Percentiles rank a stretch among this genome's conserved stretches.
Evolutionary conservation across 2,113 vertebrate genomes (phyloP).

Genomic region (Mugil cephalus): DNA sequence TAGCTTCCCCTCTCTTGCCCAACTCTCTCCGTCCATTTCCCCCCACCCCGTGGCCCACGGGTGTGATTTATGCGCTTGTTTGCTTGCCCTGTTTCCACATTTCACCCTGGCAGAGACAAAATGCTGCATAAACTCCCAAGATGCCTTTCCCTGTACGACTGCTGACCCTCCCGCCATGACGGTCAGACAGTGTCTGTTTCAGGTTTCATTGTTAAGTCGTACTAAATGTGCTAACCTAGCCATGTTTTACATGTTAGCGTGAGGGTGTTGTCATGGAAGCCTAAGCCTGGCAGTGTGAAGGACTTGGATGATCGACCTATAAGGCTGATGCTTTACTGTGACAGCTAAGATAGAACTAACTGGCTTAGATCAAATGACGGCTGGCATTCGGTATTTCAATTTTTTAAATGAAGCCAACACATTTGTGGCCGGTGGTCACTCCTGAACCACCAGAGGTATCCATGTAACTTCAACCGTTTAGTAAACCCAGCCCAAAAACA

Average conservation of each 20-base stretch:
- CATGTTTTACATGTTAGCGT: constrained; percentile 19
- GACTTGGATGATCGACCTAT: constrained; percentile 17
- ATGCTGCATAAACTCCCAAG: constrained; percentile 8
- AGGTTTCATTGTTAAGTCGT: constrained; percentile 19
- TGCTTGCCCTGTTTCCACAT: constrained; percentile 50
- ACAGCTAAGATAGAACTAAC: constrained; percentile 12
- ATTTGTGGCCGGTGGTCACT: constrained; percentile 15
- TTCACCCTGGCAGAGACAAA: constrained; percentile 36
- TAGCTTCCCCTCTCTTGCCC: constrained; percentile 17
- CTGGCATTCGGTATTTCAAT: neutral
- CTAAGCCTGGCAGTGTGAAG: constrained; percentile 15
- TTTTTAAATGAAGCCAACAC: constrained; percentile 16
- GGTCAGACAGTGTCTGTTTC: constrained; percentile 15
- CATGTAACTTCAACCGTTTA: constrained; percentile 15
- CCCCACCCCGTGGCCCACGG: constrained; percentile 28
- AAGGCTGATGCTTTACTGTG: constrained; percentile 15
- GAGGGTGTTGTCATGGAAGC: constrained; percentile 42
- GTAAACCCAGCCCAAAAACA: constrained; percentile 23
- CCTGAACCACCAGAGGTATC: constrained; percentile 8
- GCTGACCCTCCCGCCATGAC: neutral
- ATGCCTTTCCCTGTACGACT: neutral
- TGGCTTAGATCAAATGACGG: constrained; percentile 15
- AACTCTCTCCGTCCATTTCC: constrained; percentile 41
- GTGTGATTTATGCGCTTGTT: constrained; percentile 62
- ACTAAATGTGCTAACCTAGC: neutral